phyloP scores from a whole-genome alignment of 2,113 vertebrate genomes.

The Patagioenas fasciata region DNA sequence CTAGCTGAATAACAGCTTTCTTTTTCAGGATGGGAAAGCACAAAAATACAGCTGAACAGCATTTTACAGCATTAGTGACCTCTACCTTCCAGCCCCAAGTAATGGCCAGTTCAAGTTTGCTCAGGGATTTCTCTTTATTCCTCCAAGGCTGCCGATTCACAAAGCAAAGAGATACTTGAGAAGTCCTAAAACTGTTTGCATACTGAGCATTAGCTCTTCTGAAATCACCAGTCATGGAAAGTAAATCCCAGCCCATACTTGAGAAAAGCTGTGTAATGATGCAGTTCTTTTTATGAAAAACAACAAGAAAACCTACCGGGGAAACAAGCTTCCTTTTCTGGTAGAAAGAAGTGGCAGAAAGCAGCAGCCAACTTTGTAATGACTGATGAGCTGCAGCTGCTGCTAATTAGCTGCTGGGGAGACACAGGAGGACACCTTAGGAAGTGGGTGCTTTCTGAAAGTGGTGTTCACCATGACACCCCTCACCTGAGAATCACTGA shows the following conservation, averaged over 20 bases:
- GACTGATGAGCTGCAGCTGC: background rate
- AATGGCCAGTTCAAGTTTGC: conserved; percentile 31
- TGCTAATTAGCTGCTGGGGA: background rate
- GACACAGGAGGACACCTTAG: background rate
- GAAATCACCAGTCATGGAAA: background rate
- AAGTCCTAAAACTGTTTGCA: background rate
- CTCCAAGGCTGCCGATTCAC: background rate
- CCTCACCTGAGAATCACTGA: background rate
- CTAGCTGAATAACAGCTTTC: background rate
- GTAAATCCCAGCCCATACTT: background rate
- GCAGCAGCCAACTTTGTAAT: background rate
- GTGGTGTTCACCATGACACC: background rate
- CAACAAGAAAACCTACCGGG: background rate
- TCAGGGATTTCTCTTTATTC: conserved; percentile 10
- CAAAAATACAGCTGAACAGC: background rate
- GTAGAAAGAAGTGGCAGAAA: background rate
- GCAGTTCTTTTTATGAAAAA: background rate
- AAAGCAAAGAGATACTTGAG: conserved; percentile 14
- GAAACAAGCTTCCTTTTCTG: background rate
- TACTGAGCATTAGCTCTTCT: conserved; percentile 11
- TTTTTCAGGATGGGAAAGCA: background rate
- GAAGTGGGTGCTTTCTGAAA: background rate
- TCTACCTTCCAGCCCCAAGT: background rate
- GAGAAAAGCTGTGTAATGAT: background rate
- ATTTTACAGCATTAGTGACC: background rate